Percentiles rank a stretch among this genome's conserved stretches.
These are phyloP conservation scores for Eupithecia pulchellata DNA, from an alignment of 2,888 invertebrate genomes.

Conservation along the genomic window DNA sequence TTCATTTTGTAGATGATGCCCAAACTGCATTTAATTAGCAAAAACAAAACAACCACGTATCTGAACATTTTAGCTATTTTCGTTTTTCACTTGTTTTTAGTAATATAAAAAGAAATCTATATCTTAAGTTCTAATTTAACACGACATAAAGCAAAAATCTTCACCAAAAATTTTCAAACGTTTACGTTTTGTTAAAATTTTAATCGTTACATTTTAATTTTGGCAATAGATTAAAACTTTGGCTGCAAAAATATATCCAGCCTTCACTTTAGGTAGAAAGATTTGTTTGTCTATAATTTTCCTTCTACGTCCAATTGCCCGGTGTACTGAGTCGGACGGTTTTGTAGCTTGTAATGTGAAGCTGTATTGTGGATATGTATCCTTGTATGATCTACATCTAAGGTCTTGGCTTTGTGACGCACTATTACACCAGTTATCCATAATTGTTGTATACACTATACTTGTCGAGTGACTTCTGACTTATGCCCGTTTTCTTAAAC, in stretches of 20 bases:
- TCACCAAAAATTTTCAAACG: neutral
- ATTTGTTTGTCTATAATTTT: constrained; percentile 6
- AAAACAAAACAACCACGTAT: constrained; percentile 3
- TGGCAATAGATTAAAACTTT: neutral
- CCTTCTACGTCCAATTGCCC: neutral
- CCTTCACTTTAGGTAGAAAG: neutral
- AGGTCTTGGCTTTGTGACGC: constrained; percentile 7
- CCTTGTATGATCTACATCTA: constrained; percentile 8
- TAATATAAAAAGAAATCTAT: too few species aligned
- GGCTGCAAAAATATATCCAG: neutral
- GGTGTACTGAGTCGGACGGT: neutral
- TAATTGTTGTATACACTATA: neutral
- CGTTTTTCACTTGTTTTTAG: neutral
- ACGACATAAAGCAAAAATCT: neutral
- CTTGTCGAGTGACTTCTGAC: neutral
- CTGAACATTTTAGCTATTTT: neutral
- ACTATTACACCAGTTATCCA: constrained; percentile 8
- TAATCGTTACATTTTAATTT: neutral
- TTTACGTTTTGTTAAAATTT: neutral
- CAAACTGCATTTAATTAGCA: constrained; percentile 1
- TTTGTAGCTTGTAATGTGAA: neutral
- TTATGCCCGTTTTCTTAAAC: neutral
- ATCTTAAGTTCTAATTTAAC: neutral
- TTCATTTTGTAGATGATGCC: constrained; percentile 12
- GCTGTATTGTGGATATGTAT: neutral